Base-by-base conservation (phyloP, 2,797 vertebrate species). In the Microctenopoma steveboyesi region DNA sequence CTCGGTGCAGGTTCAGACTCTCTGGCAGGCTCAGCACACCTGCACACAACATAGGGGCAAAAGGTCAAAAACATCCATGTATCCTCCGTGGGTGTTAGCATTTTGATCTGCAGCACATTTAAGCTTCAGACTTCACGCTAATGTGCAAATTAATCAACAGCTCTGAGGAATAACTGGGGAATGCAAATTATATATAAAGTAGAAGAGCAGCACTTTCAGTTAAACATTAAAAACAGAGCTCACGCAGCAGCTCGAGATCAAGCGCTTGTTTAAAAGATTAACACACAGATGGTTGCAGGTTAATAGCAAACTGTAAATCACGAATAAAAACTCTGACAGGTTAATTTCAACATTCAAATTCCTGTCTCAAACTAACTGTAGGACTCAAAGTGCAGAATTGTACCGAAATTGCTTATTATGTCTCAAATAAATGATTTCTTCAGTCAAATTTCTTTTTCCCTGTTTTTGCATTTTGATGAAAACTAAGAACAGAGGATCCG, bases 11-110 rank as follows among this genome's bases (percentile, higher is more conserved):
- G 88, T 96, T 98, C 91, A 99, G 82, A 84, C 95, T 98, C 90
- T 99, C 97, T 0, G 98, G 97, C 88, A 99, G 93, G 86, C 95
- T 96, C 79, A 98, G 95, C 77, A 96, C 96, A 90, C 97, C 98
- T 99, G 88, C 4, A 82, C 18, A 48, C 2, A 12, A 15, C 28
- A 65, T 2, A 22, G 72, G 40, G 55, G 25, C 39, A 52, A 39
- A 53, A 61, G 49, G 62, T 83, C 49, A 74, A 11, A 28, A 27
- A n/a, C 22, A 49, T 45, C 33, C 7, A 27, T 5, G 5, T 0
- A 15, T n/a, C 13, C 1, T 49, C 15, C 58, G 4, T 13, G 13
- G 13, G 13, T 5, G 40, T 13, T 4, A 45, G 62, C 4, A 7
- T 48, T 72, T 46, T 15, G 12, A 56, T 35, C 16, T 1, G 30